Evolutionary conservation across 2,888 invertebrate species (phyloP), one percentile per base, ranked within the genome.

Genomic region (Brachynemurus nebulosus): DNA sequence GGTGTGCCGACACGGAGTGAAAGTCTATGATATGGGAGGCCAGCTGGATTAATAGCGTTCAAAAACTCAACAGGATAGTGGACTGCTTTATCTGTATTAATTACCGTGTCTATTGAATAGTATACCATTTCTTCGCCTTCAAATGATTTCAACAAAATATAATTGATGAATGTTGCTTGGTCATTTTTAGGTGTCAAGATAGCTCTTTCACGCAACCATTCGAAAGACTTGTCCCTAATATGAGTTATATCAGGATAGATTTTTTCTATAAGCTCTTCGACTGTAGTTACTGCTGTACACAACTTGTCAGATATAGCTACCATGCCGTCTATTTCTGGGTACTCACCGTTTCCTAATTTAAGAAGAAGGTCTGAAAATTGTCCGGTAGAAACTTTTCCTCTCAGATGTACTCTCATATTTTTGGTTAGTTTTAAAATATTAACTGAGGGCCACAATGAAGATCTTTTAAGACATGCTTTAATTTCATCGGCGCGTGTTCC

Each of bases 31-130:
- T 47, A 42, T 23, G 50, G 52, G 20, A 45, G 35, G 42, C 45
- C 47, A 40, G 47, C 36, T 18, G 47, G 46, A 12, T 45, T 44
- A 42, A 52, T 45, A 34, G 45, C 34, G 35, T 51, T 51, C 35
- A 51, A 33, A 45, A 52, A 52, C 45, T 52, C 46, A 21, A 42
- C 43, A 25, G 48, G 52, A 48, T 41, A 48, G 47, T 50, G 41
- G 34, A 52, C 43, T 38, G 41, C 45, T 39, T 53, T 45, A 37
- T 53, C 46, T 18, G 27, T 19, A 40, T 50, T 36, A 18, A 49
- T 25, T 18, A 49, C 48, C 42, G 46, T 45, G 19, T 48, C 48
- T 4, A 56, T 41, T 11, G 43, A 45, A 9, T 35, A 16, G 35
- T 16, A 35, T 2, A 35, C 35, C 35, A 35, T 35, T 35, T 35